Base-by-base conservation (phyloP, 1,140 invertebrate genomes). In the Elysia chlorotica region DNA sequence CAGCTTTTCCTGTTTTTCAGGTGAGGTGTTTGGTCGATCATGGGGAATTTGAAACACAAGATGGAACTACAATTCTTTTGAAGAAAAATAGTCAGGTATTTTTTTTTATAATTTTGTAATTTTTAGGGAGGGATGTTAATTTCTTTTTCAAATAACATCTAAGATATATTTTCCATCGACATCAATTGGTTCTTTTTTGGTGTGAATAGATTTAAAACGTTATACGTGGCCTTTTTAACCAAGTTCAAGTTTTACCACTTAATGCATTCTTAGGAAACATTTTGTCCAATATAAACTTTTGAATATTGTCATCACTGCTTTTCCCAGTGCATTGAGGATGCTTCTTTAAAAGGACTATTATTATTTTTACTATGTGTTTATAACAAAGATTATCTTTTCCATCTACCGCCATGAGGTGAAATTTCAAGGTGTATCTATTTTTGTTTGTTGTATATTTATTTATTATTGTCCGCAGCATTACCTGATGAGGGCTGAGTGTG, bases 11-110 rank as follows among this genome's bases (percentile, higher is more conserved):
- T n/a, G n/a, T n/a, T n/a, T n/a, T n/a, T n/a, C n/a, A 93, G 92
- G 96, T 98, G 0, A 88, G 94, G 36, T 97, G 96, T 86, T 82
- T 97, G 31, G 88, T 90, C 56, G 95, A 99, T 87, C 96, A 96
- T 89, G 97, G 97, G 0, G 95, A 95, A 87, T 92, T 96, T 82
- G 96, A 99, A 87, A 90, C 97, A 21, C 95, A 96, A 82, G 94
- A 97, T 90, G 97, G 97, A 41, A 93, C 94, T 83, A 90, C 93
- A 0, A 91, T 99, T 30, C 90, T 93, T 66, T 88, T 99, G 0
- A 96, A 95, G 85, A 96, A 96, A 87, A 95, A 98, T 84, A 96
- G 93, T 79, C 92, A 88, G 82, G 89, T 89, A 78, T 68, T 78
- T 67, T 1, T n/a, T n/a, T 5, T 2, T 3, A 2, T 23, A 30